Evolutionary conservation across 2,888 invertebrate species (phyloP).

Genomic region (Habrosyne pyritoides): DNA sequence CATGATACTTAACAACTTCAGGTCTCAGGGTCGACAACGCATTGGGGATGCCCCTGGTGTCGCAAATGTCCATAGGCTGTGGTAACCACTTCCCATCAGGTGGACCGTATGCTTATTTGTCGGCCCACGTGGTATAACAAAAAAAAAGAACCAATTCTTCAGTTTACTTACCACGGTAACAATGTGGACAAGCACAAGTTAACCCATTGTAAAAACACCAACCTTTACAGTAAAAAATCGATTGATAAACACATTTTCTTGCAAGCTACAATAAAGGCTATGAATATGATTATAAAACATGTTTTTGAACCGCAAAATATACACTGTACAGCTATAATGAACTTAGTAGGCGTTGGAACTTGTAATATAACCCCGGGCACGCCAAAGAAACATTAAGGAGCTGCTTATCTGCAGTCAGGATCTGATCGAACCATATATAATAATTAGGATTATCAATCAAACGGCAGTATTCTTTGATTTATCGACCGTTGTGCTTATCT

Average conservation of each 20-base stretch:
- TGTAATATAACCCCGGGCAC: slow-evolving; percentile 14
- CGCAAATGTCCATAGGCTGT: too few relatives aligned
- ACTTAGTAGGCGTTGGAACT: not conserved
- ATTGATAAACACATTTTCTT: not conserved
- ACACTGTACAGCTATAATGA: not conserved
- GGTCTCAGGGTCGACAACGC: too few relatives aligned
- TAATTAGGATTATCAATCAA: slow-evolving; percentile 43
- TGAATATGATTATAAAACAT: not conserved
- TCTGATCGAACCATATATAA: slow-evolving; percentile 30
- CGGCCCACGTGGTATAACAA: too few relatives aligned
- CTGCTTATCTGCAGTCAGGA: slow-evolving; percentile 21
- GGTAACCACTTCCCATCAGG: too few relatives aligned
- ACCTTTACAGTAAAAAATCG: not conserved
- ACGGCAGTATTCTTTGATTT: slow-evolving; percentile 16
- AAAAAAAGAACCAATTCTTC: too few relatives aligned
- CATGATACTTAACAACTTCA: too few relatives aligned
- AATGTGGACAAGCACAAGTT: too few relatives aligned
- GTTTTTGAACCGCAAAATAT: not conserved
- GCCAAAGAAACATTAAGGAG: slow-evolving; percentile 28
- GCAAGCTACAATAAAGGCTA: not conserved
- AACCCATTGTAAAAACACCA: not conserved
- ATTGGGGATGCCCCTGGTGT: too few relatives aligned
- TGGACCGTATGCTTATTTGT: too few relatives aligned
- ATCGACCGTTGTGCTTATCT: slow-evolving; percentile 9
- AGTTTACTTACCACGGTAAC: too few relatives aligned